Base-by-base conservation (phyloP, 2,797 vertebrate species). In the Rhinichthys osculus region DNA sequence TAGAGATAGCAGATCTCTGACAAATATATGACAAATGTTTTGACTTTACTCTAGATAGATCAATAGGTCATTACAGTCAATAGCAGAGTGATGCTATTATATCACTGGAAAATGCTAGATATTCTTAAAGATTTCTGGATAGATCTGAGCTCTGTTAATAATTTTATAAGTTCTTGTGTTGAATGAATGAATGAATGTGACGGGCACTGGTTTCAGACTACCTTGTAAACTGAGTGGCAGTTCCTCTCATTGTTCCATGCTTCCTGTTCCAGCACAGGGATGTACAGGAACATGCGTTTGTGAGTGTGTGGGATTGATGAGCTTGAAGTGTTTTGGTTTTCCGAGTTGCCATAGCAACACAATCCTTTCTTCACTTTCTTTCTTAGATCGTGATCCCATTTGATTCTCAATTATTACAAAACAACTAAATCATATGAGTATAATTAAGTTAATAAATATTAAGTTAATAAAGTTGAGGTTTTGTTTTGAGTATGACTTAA, bases 201-300 rank as follows among this genome's bases (percentile, higher is more conserved):
- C 57, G 59, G 67, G 30, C 77, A 23, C 74, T 52, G 30, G 59
- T 86, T 84, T 88, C 76, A 88, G 88, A 44, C 82, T 90, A 57
- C 87, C 90, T 90, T 86, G 90, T 80, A 91, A 92, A 91, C 87
- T 88, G 90, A 91, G 87, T 87, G 85, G 85, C 79, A 90, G 91
- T 94, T 96, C 95, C 95, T 95, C 90, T 91, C 90, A 94, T 95
- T 96, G 95, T 96, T 89, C 66, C 71, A 14, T 64, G 7, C 86
- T 95, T 95, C 94, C 95, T 95, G 92, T 90, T 92, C 88, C 90
- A 91, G 91, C 64, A 40, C 80, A 82, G 59, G 50, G 73, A 89
- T 82, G 73, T 85, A 81, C 80, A 62, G 66, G 44, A 78, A 80
- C 72, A 84, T 79, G 71, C 52, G 81, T 57, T 57, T 44, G 30